These are phyloP conservation scores for Tychaedon coryphoeus DNA, from an alignment of 2,113 vertebrate genomes.

Conservation along the genomic window DNA sequence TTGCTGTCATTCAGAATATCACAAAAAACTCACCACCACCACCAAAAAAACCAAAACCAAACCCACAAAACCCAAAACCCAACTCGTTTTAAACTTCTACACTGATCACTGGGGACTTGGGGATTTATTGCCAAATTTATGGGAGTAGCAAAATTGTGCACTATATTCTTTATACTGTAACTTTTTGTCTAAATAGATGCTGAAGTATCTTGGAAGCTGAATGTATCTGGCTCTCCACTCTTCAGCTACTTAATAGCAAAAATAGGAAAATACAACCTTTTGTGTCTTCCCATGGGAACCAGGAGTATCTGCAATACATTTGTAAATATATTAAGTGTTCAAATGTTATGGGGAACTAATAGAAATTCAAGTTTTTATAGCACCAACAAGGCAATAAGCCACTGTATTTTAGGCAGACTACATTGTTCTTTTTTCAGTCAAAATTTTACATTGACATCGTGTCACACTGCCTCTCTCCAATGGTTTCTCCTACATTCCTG, in stretches of 20 bases:
- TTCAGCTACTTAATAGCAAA: not conserved
- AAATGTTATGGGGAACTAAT: not conserved
- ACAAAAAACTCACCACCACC: not conserved
- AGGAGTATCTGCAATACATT: not conserved
- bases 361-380: not conserved
- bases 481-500: conserved; percentile 4
- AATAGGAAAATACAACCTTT: not conserved
- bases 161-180: not conserved
- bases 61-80: not conserved
- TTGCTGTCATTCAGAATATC: not conserved
- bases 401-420: not conserved
- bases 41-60: not conserved
- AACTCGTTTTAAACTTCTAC: not conserved
- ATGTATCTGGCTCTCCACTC: not conserved
- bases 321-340: not conserved
- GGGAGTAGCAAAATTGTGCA: not conserved
- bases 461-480: not conserved
- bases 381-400: not conserved
- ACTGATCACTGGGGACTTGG: not conserved
- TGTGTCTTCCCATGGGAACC: not conserved
- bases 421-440: not conserved
- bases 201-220: not conserved
- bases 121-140: not conserved
- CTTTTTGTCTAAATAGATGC: not conserved
- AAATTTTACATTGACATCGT: not conserved